Evolutionary conservation across 2,888 invertebrate species (phyloP), one percentile per base, ranked within the genome.

Genomic region (Proisotoma minuta): DNA sequence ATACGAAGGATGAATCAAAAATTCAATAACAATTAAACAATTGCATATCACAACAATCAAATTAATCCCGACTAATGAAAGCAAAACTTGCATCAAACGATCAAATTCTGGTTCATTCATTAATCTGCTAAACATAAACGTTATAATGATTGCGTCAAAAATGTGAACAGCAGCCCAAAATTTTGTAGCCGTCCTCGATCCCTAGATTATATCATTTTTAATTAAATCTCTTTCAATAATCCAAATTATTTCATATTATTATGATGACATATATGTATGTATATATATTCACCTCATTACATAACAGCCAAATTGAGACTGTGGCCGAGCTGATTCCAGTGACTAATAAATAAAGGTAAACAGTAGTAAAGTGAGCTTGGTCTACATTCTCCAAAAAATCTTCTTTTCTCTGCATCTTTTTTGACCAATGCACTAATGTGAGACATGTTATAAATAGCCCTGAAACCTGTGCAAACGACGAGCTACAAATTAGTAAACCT

Each of bases 11-110:
- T 60, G 66, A 39, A 66, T 26, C 5, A 66, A 26, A 26, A 66
- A 47, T 48, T 66, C 66, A 52, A 66, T 66, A 63, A 66, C 64
- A 47, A 66, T 47, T 39, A 66, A 34, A 3, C 59, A 63, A 60
- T 59, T 62, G 51, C 63, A 66, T 18, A 60, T 40, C 4, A 66
- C 49, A 18, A 63, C 12, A 50, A 63, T 63, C 40, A 66, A 64
- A 34, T 66, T 62, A 26, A 66, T 27, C 5, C 66, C 66, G 18
- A 63, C 62, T 48, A 63, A 63, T 39, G 61, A 64, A 28, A 64
- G 62, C 27, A 63, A 64, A 8, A 64, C 43, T 27, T 60, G 59
- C 3, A 63, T 40, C 23, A 57, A 63, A 23, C 61, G 48, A 39
- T 62, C 60, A 28, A 61, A 49, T 2, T 53, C 61, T 1, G 67